These are phyloP conservation scores for Mnemiopsis leidyi DNA, from an alignment of 37 sponge, comb jelly and placozoan genomes.

Conservation along the genomic window DNA sequence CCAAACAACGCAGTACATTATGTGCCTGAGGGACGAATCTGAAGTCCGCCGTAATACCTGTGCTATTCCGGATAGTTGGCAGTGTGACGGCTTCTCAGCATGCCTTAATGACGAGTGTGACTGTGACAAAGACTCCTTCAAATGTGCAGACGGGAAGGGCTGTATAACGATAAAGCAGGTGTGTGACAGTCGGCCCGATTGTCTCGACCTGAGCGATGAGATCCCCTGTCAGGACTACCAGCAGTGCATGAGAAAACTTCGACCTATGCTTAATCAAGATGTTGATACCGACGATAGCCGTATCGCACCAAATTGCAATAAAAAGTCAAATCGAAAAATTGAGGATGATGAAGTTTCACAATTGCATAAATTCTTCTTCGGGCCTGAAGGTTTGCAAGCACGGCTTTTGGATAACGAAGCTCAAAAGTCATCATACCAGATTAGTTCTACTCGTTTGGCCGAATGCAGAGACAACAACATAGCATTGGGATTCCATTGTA, in stretches of 20 bases:
- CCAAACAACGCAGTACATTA: neutral
- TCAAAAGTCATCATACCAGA: neutral
- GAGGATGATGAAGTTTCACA: neutral
- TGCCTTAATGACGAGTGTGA: neutral
- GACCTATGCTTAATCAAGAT: no score
- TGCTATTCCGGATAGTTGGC: neutral
- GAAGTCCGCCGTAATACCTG: neutral
- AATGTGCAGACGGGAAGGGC: slow-evolving; percentile 3
- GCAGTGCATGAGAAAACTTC: neutral
- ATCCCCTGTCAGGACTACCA: neutral
- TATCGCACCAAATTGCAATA: neutral
- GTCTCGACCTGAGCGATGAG: neutral
- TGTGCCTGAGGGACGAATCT: neutral
- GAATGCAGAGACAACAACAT: neutral
- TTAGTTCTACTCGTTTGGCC: no score
- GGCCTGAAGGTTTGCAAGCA: neutral
- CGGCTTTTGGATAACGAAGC: neutral
- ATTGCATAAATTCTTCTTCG: neutral
- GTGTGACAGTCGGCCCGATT: slow-evolving; percentile 8
- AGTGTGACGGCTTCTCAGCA: slow-evolving; percentile 9
- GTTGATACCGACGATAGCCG: neutral
- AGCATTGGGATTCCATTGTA: neutral
- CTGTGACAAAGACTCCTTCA: neutral
- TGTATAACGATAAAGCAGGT: slow-evolving; percentile 2
- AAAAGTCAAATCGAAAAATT: neutral